Evolutionary conservation across 1,140 invertebrate genomes (phyloP), one percentile per base, ranked within the genome.

Genomic region (Trichonephila clavipes): DNA sequence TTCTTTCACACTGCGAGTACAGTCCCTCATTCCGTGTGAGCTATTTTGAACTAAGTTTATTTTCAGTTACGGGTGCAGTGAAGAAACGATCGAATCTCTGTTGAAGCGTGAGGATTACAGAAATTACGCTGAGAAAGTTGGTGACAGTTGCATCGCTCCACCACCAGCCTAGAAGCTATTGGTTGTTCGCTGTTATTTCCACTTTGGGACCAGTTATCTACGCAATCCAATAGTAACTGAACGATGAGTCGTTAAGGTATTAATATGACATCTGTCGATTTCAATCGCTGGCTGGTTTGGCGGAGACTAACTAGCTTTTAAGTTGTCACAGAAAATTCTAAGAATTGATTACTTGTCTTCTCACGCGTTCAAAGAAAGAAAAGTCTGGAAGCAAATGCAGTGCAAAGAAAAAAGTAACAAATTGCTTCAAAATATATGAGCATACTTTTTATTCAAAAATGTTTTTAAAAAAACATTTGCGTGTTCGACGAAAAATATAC

Each of bases 41-140:
- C 59, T 62, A 64, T 40, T 87, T 34, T 58, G 40, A 88, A 88
- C 87, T 51, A 61, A 88, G 64, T 88, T 88, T 88, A 88, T 88
- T 88, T 88, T 69, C 61, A 44, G 64, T 69, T 69, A 88, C 61
- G 61, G 40, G 24, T n/a, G 21, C 87, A 51, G 85, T 34, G 61
- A 69, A 88, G 34, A 51, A 69, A 61, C 34, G 34, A 69, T 66
- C 87, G 87, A 88, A 77, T 77, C 69, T 64, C 64, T 88, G 64
- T 66, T 69, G 62, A 88, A 69, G 62, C 87, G 64, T 69, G 62
- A 66, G 87, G 87, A 88, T 40, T 77, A 77, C 69, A 77, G 64
- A 34, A 69, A 88, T 88, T 88, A 69, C 34, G 87, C 28, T 88
- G 19, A 28, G 40, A 69, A 88, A 88, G 61, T 88, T 69, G 87